Conservation (phyloP, 2,113 vertebrate genomes). For the Bufo bufo region DNA sequence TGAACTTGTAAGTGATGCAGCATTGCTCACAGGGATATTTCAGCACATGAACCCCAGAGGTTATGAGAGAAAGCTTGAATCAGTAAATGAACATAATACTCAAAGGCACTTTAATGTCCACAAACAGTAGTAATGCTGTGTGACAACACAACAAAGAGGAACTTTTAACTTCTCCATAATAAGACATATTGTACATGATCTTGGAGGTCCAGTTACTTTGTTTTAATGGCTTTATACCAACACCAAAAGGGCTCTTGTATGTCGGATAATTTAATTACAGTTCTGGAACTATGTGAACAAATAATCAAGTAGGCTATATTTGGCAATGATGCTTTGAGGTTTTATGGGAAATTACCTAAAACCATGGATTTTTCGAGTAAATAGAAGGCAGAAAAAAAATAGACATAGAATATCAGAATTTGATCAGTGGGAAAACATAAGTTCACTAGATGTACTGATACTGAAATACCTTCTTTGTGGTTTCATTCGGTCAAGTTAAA, state of each 20-base stretch:
- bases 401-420: background rate
- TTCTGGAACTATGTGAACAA: conserved; percentile 22
- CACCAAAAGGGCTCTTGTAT: conserved; percentile 45
- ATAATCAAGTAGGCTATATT: conserved; percentile 1
- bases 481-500: too few relatives aligned
- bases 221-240: conserved; percentile 26
- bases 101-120: conserved; percentile 44
- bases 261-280: conserved; percentile 46
- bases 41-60: conserved; percentile 19
- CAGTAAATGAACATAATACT: conserved; percentile 25
- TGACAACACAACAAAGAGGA: conserved; percentile 43
- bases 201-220: conserved; percentile 47
- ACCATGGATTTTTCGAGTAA: background rate
- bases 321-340: background rate
- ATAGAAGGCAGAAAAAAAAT: background rate
- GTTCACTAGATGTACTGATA: background rate
- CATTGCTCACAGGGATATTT: conserved; percentile 35
- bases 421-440: background rate
- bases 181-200: conserved; percentile 43
- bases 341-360: conserved; percentile 5
- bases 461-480: background rate
- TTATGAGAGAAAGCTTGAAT: conserved; percentile 44
- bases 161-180: conserved; percentile 46
- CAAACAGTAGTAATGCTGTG: conserved; percentile 49
- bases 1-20: conserved; percentile 31